These are phyloP conservation scores for Ammodramus savannarum DNA, from an alignment of 2,113 vertebrate genomes.

Conservation along the genomic window DNA sequence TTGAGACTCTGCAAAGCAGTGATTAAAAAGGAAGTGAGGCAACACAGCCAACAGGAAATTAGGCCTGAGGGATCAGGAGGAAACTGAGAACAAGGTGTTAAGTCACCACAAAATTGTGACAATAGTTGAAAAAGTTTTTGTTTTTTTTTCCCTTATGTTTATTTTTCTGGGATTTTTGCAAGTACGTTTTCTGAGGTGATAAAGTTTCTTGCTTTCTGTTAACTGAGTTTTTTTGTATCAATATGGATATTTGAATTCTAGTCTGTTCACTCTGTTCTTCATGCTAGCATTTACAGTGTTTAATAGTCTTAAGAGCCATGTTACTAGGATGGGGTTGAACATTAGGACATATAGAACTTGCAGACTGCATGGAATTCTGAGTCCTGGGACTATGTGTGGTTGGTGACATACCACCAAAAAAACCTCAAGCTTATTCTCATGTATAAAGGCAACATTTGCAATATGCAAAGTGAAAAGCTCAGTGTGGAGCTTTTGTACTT, in stretches of 20 bases:
- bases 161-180: not conserved
- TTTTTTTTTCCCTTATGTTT: not conserved
- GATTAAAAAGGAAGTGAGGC: not conserved
- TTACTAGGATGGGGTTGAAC: not conserved
- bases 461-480: not conserved
- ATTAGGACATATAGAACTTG: not conserved
- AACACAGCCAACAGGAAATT: not conserved
- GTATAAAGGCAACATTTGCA: not conserved
- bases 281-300: not conserved
- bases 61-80: not conserved
- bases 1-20: not conserved
- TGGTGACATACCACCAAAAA: not conserved
- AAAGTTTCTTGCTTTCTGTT: not conserved
- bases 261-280: not conserved
- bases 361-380: not conserved
- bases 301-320: rapidly evolving
- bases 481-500: not conserved
- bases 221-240: not conserved
- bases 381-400: not conserved
- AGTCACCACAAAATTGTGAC: not conserved
- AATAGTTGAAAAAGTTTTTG: rapidly evolving
- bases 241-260: not conserved
- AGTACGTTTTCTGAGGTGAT: not conserved
- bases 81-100: not conserved
- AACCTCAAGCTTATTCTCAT: rapidly evolving